Evolutionary conservation across 2,888 invertebrate genomes (phyloP).

Genomic region (Netelia fuscicornis): DNA sequence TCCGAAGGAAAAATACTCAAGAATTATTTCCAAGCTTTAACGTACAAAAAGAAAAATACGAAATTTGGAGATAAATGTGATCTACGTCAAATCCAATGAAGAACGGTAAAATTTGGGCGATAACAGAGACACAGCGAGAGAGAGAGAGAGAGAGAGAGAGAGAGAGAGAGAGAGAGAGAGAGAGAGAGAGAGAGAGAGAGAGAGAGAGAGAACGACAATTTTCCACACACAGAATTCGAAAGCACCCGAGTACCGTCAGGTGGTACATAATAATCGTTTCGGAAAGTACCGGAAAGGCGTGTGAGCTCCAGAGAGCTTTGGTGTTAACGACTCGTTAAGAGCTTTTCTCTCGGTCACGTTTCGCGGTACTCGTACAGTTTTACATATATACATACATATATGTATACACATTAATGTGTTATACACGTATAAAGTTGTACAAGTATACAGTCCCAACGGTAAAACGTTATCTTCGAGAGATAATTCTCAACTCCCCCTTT

Average conservation of each 20-base stretch:
- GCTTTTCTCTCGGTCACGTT: slow-evolving; percentile 58
- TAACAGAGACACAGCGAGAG: neutral
- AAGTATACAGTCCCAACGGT: neutral
- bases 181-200: neutral
- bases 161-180: neutral
- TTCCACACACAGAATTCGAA: slow-evolving; percentile 1
- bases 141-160: too few relatives aligned
- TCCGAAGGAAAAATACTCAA: slow-evolving; percentile 5
- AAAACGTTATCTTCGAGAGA: slow-evolving; percentile 16
- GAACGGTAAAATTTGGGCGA: slow-evolving; percentile 23
- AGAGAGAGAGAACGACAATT: slow-evolving; percentile 31
- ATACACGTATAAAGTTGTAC: neutral
- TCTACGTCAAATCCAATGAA: neutral
- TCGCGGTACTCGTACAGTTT: slow-evolving; percentile 12
- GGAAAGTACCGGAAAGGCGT: slow-evolving; percentile 35
- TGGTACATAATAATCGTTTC: slow-evolving; percentile 53
- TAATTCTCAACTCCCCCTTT: slow-evolving; percentile 16
- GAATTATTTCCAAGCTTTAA: neutral
- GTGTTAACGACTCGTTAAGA: slow-evolving; percentile 62
- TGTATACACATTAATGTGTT: neutral
- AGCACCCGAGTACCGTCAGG: neutral
- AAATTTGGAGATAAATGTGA: neutral
- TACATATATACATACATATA: neutral
- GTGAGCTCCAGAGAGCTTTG: slow-evolving; percentile 24
- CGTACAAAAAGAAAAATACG: neutral